Base-by-base conservation (phyloP, 2,888 invertebrate genomes). In the Schrankia costaestrigalis region DNA sequence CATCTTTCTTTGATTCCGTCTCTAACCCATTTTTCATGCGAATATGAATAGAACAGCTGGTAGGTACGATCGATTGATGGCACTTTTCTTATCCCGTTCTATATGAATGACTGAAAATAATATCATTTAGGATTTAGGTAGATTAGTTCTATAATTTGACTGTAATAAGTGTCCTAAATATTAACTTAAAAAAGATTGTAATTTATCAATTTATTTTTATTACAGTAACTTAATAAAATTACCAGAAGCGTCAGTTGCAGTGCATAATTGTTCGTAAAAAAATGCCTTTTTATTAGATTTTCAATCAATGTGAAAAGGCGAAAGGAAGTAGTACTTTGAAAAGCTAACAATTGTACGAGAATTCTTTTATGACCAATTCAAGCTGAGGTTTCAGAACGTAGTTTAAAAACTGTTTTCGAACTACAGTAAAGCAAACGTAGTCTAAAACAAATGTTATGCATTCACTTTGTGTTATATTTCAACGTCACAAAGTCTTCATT, bases 11-110 rank as follows among this genome's bases (percentile, higher is more conserved):
- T 76, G 65, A 74, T 74, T 75, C 59, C 63, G 60, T 62, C 71
- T 71, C 70, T 66, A 64, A 52, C 61, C 67, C 71, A 63, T 67
- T 69, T 69, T 67, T 71, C 62, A 67, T 69, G 55, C 57, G 69
- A 63, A 71, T 76, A 73, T 74, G 68, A 78, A 81, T 76, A 71
- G 71, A 73, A 66, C 71, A 73, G 66, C 70, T 72, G 70, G 64
- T 56, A 39, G 70, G 64, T 56, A 39, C 50, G 55, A 68, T 68
- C 65, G 61, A 73, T 64, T 53, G 60, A 62, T 51, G 45, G 51
- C 50, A 50, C 61, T 63, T 64, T 68, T 64, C 61, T 67, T 66
- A 63, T 54, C 56, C 50, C 42, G 41, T 57, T 61, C 56, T 40
- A 37, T 57, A 60, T 48, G 55, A 55, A 57, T 50, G 47, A 51